These are phyloP conservation scores for Myopa tessellatipennis DNA, from an alignment of 2,888 invertebrate genomes.

Conservation along the genomic window DNA sequence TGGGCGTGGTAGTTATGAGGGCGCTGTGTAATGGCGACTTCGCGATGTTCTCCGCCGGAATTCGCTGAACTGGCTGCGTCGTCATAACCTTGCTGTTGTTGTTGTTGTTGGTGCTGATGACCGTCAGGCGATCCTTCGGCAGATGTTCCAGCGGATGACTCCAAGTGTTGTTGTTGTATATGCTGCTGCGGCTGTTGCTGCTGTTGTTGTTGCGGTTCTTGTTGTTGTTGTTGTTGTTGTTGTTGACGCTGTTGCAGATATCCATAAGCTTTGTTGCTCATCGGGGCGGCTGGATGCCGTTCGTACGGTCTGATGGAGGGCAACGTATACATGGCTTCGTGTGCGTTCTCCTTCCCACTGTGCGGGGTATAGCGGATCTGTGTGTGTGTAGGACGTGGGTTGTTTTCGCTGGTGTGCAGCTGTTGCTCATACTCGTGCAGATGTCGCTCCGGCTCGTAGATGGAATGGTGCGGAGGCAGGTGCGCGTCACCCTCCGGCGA, in stretches of 20 bases:
- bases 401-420: constrained; percentile 62
- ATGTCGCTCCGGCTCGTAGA: constrained; percentile 24
- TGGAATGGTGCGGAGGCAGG: constrained; percentile 31
- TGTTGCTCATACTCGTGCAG: constrained; percentile 40
- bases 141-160: constrained; percentile 22
- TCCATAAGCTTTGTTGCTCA: constrained; percentile 39
- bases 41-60: constrained; percentile 3
- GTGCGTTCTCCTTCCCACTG: constrained; percentile 47
- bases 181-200: constrained; percentile 40
- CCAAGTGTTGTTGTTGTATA: constrained; percentile 30
- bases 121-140: background rate
- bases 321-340: constrained; percentile 56
- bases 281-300: constrained; percentile 50
- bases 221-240: constrained; percentile 29
- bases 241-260: constrained; percentile 24
- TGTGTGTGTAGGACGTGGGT: constrained; percentile 65
- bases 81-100: constrained; percentile 39
- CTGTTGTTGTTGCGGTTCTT: constrained; percentile 31
- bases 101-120: constrained; percentile 24
- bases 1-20: constrained; percentile 67
- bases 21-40: constrained; percentile 53
- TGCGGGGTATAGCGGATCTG: constrained; percentile 62
- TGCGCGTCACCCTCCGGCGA: constrained; percentile 29
- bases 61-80: constrained; percentile 44
- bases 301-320: constrained; percentile 58